Conservation (phyloP, 2,888 invertebrate species). For the Sarcophaga rosellei region DNA sequence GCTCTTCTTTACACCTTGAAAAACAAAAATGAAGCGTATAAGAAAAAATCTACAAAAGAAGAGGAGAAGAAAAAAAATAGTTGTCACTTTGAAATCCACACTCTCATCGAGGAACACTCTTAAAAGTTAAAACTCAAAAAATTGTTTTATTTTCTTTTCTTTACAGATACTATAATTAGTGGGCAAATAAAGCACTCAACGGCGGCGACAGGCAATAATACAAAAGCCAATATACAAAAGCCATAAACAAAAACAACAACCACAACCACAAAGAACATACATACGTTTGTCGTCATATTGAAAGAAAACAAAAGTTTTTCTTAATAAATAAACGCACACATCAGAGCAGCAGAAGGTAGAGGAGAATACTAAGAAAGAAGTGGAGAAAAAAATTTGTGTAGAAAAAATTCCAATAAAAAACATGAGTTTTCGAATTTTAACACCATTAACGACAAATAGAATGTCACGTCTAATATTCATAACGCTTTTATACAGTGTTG, state of each 20-base stretch:
- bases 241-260: not conserved
- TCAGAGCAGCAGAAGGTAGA: slow-evolving; percentile 3
- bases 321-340: not conserved
- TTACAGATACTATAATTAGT: slow-evolving; percentile 43
- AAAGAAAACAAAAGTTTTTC: slow-evolving; percentile 52
- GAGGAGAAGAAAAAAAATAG: slow-evolving; percentile 8
- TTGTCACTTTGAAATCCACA: slow-evolving; percentile 3
- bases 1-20: not conserved
- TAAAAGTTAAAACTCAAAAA: not conserved
- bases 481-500: slow-evolving; percentile 44
- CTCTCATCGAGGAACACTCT: slow-evolving; percentile 5
- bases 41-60: slow-evolving; percentile 8
- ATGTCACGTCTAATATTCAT: slow-evolving; percentile 59
- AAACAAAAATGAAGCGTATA: slow-evolving; percentile 1
- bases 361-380: slow-evolving; percentile 1
- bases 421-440: slow-evolving; percentile 64
- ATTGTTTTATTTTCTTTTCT: slow-evolving; percentile 9
- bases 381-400: too few relatives aligned
- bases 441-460: slow-evolving; percentile 52
- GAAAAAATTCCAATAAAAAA: slow-evolving; percentile 26
- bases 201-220: not conserved
- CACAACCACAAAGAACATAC: not conserved
- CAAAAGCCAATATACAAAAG: slow-evolving; percentile 15
- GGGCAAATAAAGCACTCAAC: slow-evolving; percentile 16
- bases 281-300: not conserved